These are phyloP conservation scores for Cheiracanthium punctorium DNA, from an alignment of 2,888 invertebrate species.

Conservation along the genomic window DNA sequence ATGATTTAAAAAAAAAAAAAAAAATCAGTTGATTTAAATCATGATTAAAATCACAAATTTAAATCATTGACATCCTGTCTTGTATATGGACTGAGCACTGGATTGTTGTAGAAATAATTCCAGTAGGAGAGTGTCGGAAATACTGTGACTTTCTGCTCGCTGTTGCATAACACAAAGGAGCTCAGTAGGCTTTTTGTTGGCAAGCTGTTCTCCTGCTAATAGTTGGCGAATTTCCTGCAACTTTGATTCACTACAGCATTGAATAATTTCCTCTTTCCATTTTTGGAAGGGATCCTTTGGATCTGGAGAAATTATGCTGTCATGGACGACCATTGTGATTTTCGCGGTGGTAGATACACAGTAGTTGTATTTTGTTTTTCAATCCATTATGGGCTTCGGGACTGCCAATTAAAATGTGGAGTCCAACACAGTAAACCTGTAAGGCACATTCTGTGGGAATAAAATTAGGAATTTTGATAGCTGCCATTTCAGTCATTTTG, in stretches of 20 bases:
- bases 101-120: no score
- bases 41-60: no score
- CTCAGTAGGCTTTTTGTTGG: no score
- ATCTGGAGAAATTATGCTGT: neutral
- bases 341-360: neutral
- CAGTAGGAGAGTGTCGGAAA: no score
- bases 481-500: no score
- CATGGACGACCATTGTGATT: neutral
- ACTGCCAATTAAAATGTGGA: neutral
- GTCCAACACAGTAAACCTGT: neutral
- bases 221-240: neutral
- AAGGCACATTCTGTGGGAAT: neutral
- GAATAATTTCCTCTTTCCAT: neutral
- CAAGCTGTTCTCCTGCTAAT: neutral
- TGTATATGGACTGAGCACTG: no score
- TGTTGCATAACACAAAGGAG: no score
- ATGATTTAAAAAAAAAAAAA: no score
- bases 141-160: no score
- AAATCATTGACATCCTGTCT: no score
- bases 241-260: neutral
- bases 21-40: no score
- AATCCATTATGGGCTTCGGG: neutral
- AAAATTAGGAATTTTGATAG: conserved; percentile 8
- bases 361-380: neutral
- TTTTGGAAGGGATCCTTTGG: neutral